Evolutionary conservation across 2,113 vertebrate species (phyloP).

Genomic region (Phaethornis superciliosus): DNA sequence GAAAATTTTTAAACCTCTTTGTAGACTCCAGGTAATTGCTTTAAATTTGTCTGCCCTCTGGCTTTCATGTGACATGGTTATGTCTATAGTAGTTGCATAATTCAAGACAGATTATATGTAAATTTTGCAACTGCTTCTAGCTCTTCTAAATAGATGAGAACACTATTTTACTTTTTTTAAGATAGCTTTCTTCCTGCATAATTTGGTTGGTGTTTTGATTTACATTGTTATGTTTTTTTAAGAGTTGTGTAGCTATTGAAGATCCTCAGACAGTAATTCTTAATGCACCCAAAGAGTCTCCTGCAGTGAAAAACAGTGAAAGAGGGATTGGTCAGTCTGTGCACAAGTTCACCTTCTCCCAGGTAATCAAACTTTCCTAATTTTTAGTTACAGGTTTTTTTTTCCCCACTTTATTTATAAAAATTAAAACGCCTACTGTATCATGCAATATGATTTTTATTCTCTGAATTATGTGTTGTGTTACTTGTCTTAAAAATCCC

Average conservation of each 20-base stretch:
- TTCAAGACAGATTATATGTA: neutral
- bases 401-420: neutral
- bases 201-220: neutral
- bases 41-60: neutral
- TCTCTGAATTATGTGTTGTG: neutral
- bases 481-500: neutral
- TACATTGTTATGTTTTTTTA: neutral
- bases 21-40: neutral
- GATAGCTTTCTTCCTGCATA: neutral
- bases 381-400: neutral
- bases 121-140: neutral
- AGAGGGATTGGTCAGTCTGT: constrained; percentile 81
- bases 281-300: constrained; percentile 85
- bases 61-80: neutral
- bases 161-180: neutral
- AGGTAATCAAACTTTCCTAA: constrained; percentile 64
- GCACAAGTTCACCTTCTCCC: constrained; percentile 86
- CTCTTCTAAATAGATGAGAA: neutral
- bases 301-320: constrained; percentile 84
- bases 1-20: neutral
- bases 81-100: neutral
- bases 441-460: neutral
- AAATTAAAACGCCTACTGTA: neutral
- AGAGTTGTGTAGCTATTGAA: constrained; percentile 85
- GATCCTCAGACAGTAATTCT: constrained; percentile 78